Evolutionary conservation across 2,113 vertebrate species (phyloP), one percentile per base, ranked within the genome.

Genomic region (Ptychochromis oligacanthus): DNA sequence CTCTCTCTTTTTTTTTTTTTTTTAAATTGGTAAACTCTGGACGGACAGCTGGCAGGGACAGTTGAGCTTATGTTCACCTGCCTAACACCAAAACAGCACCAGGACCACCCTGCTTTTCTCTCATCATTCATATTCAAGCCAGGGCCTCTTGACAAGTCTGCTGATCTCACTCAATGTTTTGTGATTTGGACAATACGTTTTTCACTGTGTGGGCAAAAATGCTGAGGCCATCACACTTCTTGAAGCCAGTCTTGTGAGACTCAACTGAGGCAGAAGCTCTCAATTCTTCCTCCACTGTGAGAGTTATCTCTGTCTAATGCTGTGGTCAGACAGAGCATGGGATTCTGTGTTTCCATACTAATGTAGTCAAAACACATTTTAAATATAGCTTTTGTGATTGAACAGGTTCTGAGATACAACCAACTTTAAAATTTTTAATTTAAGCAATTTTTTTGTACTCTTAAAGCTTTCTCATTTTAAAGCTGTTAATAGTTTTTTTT

Each of bases 101-200:
- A 81, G 83, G 96, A 96, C 96, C 96, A 96, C 95, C 95, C 96
- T 96, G 95, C 94, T 96, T 92, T 93, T 93, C 93, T 94, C 93
- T 95, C 94, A 95, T 96, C 95, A 96, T 96, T 96, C 95, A 96
- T 95, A 96, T 96, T 96, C 95, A 96, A 95, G 95, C 94, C 95
- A 93, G 94, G 94, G 95, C 95, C 96, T 95, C 95, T 96, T 95
- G 95, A 96, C 95, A 95, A 96, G 94, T 94, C 95, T 95, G 95
- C 95, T 96, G 95, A 96, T 96, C 95, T 96, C 95, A 96, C 96
- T 96, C 95, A 95, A 93, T 94, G 95, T 95, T 96, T 96, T 96
- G 95, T 96, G 93, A 95, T 94, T 92, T 93, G 94, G 91, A 96
- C 96, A 96, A 96, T 96, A 93, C 95, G 93, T 94, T 93, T 72